These are phyloP conservation scores for Acanthosepion pharaonis DNA, from an alignment of 2,888 invertebrate genomes.

Conservation along the genomic window DNA sequence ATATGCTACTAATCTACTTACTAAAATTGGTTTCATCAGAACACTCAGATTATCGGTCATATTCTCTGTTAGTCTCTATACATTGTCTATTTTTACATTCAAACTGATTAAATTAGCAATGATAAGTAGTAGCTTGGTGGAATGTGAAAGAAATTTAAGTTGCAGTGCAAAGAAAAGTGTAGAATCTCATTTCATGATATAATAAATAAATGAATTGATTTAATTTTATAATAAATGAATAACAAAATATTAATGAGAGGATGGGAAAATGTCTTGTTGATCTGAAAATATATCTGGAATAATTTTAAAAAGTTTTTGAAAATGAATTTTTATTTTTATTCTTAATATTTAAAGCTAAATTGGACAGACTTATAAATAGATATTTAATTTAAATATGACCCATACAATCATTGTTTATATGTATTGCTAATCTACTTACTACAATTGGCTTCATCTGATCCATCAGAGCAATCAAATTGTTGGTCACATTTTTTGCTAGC, in stretches of 20 bases:
- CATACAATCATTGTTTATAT: too few relatives aligned
- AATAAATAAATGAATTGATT: too few relatives aligned
- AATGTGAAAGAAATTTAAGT: not conserved
- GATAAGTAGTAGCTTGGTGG: not conserved
- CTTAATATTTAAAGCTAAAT: not conserved
- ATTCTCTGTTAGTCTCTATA: not conserved
- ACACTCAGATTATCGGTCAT: not conserved
- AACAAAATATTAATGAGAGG: not conserved
- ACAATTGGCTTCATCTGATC: conserved; percentile 84
- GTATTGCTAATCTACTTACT: conserved; percentile 66
- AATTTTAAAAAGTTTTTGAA: too few relatives aligned
- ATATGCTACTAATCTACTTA: not conserved
- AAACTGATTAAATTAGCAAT: not conserved
- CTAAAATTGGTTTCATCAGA: not conserved
- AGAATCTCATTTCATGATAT: too few relatives aligned
- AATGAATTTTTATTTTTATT: not conserved
- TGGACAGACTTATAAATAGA: not conserved
- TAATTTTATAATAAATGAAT: too few relatives aligned
- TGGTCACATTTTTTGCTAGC: conserved; percentile 82
- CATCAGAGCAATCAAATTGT: conserved; percentile 83
- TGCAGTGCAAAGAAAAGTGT: not conserved
- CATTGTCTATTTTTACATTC: not conserved
- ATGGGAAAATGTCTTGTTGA: too few relatives aligned
- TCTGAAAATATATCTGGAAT: too few relatives aligned
- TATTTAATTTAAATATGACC: too few relatives aligned